Conservation (phyloP, 2,113 vertebrate species). For the Brachyhypopomus gauderio region DNA sequence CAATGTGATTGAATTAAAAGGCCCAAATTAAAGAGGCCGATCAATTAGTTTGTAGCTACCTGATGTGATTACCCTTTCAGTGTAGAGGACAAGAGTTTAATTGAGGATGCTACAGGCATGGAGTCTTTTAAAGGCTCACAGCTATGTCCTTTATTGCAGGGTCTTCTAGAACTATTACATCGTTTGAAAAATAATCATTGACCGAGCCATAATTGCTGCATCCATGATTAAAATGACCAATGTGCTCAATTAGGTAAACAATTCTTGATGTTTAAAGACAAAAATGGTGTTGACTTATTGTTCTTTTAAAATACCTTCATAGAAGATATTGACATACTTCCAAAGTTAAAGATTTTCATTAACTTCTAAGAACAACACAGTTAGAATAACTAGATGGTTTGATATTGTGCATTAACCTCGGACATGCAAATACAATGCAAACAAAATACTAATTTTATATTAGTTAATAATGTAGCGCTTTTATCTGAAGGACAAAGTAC, state of each 20-base stretch:
- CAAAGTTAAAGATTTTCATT: too few species aligned
- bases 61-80: conserved; percentile 50
- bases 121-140: conserved; percentile 14
- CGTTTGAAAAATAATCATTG: background rate
- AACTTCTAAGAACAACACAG: too few species aligned
- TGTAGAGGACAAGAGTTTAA: conserved; percentile 18
- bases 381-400: too few species aligned
- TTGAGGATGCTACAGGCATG: conserved; percentile 24
- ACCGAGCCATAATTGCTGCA: background rate
- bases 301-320: too few species aligned
- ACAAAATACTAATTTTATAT: too few species aligned
- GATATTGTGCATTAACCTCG: too few species aligned
- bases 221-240: background rate
- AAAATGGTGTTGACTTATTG: background rate
- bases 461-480: too few species aligned
- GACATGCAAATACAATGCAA: too few species aligned
- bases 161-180: background rate
- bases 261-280: background rate
- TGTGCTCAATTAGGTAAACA: background rate
- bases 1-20: conserved; percentile 38
- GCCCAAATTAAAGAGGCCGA: conserved; percentile 19
- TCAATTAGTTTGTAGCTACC: conserved; percentile 19
- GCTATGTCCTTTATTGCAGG: background rate
- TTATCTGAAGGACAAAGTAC: too few species aligned
- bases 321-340: too few species aligned